Percentiles rank a stretch among this genome's conserved stretches.
phyloP scores from a whole-genome alignment of 2,888 invertebrate species.

The Calliopum simillimum region DNA sequence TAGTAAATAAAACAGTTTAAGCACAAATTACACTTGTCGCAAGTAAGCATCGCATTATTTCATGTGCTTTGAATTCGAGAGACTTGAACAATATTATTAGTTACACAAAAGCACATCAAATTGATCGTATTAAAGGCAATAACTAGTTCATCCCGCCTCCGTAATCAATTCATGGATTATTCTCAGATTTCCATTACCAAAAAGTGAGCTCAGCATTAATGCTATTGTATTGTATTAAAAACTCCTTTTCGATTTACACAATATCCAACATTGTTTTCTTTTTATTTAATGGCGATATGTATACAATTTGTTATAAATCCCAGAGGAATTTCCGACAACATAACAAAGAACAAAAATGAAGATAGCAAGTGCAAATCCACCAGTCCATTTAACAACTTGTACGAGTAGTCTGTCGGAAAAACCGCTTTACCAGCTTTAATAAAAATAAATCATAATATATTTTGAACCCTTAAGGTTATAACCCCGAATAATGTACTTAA shows the following conservation, averaged over 20 bases:
- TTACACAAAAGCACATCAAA: slow-evolving; percentile 66
- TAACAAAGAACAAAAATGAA: slow-evolving; percentile 64
- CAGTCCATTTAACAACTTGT: slow-evolving; percentile 64
- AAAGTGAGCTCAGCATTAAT: slow-evolving; percentile 54
- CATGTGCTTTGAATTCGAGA: no score
- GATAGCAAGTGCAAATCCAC: slow-evolving; percentile 65
- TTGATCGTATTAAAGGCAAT: slow-evolving; percentile 68
- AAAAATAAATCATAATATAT: slow-evolving; percentile 67
- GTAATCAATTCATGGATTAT: slow-evolving; percentile 66
- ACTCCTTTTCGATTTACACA: not conserved
- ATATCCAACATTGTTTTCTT: slow-evolving; percentile 11
- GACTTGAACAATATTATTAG: slow-evolving; percentile 61
- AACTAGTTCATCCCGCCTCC: slow-evolving; percentile 68
- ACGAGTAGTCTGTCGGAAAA: slow-evolving; percentile 52
- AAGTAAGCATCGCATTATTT: no score
- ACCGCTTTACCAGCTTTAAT: slow-evolving; percentile 62
- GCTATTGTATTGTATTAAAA: slow-evolving; percentile 48
- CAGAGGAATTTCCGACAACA: slow-evolving; percentile 63
- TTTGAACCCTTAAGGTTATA: slow-evolving; percentile 58
- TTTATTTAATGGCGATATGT: slow-evolving; percentile 41
- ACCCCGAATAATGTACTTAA: slow-evolving; percentile 66
- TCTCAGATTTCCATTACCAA: slow-evolving; percentile 63
- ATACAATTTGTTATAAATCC: slow-evolving; percentile 53
- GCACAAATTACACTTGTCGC: not conserved
- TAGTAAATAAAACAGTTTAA: no score